Base-by-base conservation (phyloP, 2,113 vertebrate species). In the Capricornis sumatraensis region DNA sequence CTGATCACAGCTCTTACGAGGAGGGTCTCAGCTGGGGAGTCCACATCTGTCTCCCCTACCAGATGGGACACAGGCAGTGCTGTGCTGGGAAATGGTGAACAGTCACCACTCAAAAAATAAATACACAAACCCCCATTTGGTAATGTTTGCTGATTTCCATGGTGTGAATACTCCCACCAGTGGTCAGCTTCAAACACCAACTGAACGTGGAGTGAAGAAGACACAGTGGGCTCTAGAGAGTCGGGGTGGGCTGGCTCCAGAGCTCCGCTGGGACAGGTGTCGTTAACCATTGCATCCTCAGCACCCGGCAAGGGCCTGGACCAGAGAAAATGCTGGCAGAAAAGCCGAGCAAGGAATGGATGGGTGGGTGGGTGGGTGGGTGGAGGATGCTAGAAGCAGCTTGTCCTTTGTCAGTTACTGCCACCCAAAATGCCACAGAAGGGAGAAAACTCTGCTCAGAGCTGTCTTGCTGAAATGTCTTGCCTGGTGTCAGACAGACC, bases 341-440 rank as follows among this genome's bases (percentile, higher is more conserved):
- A 96, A 79, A 84, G 43, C 93, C 11, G 40, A 95, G 96, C 52
- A 78, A 94, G 87, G 58, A 58, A 53, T 14, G 94, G 81, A 52
- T 21, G 58, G 71, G 96, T 62, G 67, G 94, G 92, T 21, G 94
- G 62, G 19, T 67, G 76, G 43, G 89, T 82, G 23, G 96, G 95
- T 62, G 95, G 84, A 93, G 36, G 93, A 95, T 57, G 93, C 95
- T 91, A 55, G 97, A 96, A 97, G 93, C 97, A 97, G 97, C 97
- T 71, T 96, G 97, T 98, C 98, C 96, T 98, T 97, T 98, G 97
- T 95, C 87, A 95, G 96, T 95, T 76, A 76, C 76, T 96, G 93
- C 89, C 91, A 96, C 91, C 50, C 81, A 27, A 98, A 98, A 98
- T 97, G 97, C 81, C 97, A 95, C 84, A 33, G 53, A 87, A 96